Evolutionary conservation across 2,113 vertebrate species (phyloP), one percentile per base, ranked within the genome.

Genomic region (Elaphurus davidianus): DNA sequence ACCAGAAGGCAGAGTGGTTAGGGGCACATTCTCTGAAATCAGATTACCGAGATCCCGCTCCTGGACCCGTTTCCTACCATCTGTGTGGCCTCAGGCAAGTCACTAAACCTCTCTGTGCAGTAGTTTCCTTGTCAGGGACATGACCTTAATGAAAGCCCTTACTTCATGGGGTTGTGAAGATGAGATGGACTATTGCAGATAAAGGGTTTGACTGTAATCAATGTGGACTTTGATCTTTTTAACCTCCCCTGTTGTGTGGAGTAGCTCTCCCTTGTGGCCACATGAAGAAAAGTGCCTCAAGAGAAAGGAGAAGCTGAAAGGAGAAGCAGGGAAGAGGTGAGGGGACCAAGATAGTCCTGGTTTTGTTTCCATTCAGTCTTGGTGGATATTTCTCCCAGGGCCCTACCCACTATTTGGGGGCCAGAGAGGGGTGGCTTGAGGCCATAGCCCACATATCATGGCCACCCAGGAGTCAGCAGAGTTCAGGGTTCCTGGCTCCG

Each of bases 71-170:
- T 54, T 90, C 87, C 36, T 85, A 50, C 14, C 40, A 55, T 81
- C 43, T 84, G 17, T 55, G 87, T 81, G 59, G 57, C 76, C 47
- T 89, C 47, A 71, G 90, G 30, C 55, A 71, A 87, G 57, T 16
- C 54, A 67, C 47, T n/a, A 52, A 92, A 83, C 17, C 36, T 97
- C 57, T 60, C 87, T 95, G 90, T 50, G 82, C 64, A 36, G 5
- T 4, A 47, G 59, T 85, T 55, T 78, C 82, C 55, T 91, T 47
- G 19, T 71, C 25, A 59, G 2, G 21, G 52, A 7, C 47, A 4
- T 2, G 30, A 78, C 19, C 17, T 54, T 33, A n/a, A 55, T 85
- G 21, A 52, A 90, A 45, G 30, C 52, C 54, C 36, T 57, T 19
- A n/a, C 30, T 21, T 88, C 50, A 17, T 11, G 81, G 17, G n/a